A percentile compares a stretch with the other conserved stretches of the same genome.
phyloP scores from a whole-genome alignment of 1,140 invertebrate species.

The Drosophila kepulauana region DNA sequence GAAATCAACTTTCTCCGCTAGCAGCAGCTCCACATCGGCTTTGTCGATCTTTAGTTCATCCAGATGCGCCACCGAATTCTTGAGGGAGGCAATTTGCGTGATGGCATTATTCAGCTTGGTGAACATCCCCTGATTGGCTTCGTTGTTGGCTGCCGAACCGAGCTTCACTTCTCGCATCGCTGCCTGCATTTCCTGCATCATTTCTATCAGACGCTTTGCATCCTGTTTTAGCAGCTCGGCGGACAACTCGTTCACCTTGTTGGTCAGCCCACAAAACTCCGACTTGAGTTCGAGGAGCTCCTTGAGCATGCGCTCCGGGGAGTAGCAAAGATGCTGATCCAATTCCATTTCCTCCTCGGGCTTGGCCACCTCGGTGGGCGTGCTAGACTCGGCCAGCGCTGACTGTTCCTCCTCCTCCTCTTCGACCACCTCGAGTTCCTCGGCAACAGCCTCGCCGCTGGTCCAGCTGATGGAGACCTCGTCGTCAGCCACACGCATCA shows the following conservation, averaged over 20 bases:
- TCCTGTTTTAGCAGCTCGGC: conserved; percentile 66
- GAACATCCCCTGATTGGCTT: conserved; percentile 29
- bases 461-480: conserved; percentile 66
- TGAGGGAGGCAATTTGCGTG: conserved; percentile 33
- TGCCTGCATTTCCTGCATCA: conserved; percentile 62
- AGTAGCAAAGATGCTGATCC: conserved; percentile 67
- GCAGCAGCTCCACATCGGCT: conserved; percentile 88
- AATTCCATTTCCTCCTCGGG: conserved; percentile 59
- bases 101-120: conserved; percentile 30
- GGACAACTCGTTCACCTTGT: conserved; percentile 72
- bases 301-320: conserved; percentile 62
- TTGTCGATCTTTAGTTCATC: conserved; percentile 87
- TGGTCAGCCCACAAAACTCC: conserved; percentile 67
- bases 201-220: conserved; percentile 48
- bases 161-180: conserved; percentile 55
- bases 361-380: conserved; percentile 43
- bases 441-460: conserved; percentile 32
- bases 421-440: conserved; percentile 33
- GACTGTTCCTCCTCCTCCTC: conserved; percentile 40
- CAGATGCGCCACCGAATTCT: conserved; percentile 49
- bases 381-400: conserved; percentile 2
- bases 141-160: conserved; percentile 27
- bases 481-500: conserved; percentile 44
- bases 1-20: conserved; percentile 90
- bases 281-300: conserved; percentile 71